phyloP scores from a whole-genome alignment of 2,888 invertebrate genomes.

The Doris montereyensis region DNA sequence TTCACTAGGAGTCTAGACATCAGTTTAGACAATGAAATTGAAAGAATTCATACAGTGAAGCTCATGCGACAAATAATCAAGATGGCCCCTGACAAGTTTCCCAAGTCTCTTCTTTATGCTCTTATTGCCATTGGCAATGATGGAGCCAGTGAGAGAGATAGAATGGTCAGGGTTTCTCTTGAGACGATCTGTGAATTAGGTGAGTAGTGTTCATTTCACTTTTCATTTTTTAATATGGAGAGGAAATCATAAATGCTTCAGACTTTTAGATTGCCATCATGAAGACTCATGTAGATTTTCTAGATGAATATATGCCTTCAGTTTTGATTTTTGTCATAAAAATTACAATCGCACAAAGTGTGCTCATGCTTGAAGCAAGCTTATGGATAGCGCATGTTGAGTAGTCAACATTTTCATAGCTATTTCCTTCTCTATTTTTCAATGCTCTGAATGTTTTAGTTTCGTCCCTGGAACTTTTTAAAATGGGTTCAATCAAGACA shows the following conservation, averaged over 20 bases:
- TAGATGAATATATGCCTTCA: neutral
- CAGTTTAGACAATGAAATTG: slow-evolving; percentile 84
- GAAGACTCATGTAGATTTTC: neutral
- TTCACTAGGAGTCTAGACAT: slow-evolving; percentile 93
- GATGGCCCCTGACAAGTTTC: slow-evolving; percentile 80
- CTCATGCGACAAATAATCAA: slow-evolving; percentile 83
- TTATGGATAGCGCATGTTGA: too few relatives aligned
- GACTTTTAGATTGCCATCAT: neutral
- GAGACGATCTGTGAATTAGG: slow-evolving; percentile 92
- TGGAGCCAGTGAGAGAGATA: slow-evolving; percentile 85
- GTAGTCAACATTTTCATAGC: too few relatives aligned
- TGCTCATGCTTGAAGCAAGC: too few relatives aligned
- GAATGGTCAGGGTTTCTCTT: slow-evolving; percentile 86
- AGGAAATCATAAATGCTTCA: neutral
- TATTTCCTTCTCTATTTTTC: too few relatives aligned
- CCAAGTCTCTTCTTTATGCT: slow-evolving; percentile 84
- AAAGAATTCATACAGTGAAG: slow-evolving; percentile 91
- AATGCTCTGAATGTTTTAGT: too few relatives aligned
- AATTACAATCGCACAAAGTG: too few relatives aligned
- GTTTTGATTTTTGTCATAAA: neutral
- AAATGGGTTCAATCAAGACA: too few relatives aligned
- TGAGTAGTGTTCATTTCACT: slow-evolving; percentile 69
- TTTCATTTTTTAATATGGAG: neutral
- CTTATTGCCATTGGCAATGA: slow-evolving; percentile 88
- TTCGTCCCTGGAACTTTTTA: too few relatives aligned